Percentiles rank a stretch among this genome's conserved stretches.
Evolutionary conservation across 2,888 invertebrate genomes (phyloP).

Genomic region (Cancer borealis): DNA sequence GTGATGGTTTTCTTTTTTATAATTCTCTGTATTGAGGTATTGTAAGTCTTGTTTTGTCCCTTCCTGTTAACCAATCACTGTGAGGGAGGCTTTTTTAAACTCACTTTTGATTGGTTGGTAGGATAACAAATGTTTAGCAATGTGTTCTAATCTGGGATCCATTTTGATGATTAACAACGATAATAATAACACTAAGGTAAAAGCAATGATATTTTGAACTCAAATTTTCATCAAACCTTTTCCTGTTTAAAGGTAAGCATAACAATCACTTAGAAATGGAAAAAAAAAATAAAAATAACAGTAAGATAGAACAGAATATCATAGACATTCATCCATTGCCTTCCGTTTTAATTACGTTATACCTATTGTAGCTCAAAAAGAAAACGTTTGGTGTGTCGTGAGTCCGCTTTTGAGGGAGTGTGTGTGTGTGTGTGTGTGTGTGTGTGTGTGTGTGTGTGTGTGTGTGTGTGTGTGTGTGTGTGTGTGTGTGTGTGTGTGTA

Average conservation of each 20-base stretch:
- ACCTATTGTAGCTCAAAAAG: neutral
- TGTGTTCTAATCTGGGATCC: neutral
- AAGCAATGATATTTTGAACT: too few relatives aligned
- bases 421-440: neutral
- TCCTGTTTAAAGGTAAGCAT: neutral
- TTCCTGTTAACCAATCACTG: conserved; percentile 2
- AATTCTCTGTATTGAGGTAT: neutral
- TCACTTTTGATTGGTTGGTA: neutral
- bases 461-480: conserved; percentile 53
- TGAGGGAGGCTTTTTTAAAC: neutral
- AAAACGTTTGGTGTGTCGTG: neutral
- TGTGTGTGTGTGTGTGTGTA: conserved; percentile 53
- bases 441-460: conserved; percentile 52
- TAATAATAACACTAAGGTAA: neutral
- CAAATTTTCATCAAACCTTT: neutral
- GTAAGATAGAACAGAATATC: neutral
- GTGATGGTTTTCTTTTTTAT: neutral
- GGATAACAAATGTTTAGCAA: neutral
- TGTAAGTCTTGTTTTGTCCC: neutral
- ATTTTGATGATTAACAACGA: neutral
- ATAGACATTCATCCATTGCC: neutral
- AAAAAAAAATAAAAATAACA: neutral
- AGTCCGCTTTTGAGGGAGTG: neutral
- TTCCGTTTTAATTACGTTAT: neutral
- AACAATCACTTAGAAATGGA: neutral